Base-by-base conservation (phyloP, 2,113 vertebrate genomes). In the Scomber colias region DNA sequence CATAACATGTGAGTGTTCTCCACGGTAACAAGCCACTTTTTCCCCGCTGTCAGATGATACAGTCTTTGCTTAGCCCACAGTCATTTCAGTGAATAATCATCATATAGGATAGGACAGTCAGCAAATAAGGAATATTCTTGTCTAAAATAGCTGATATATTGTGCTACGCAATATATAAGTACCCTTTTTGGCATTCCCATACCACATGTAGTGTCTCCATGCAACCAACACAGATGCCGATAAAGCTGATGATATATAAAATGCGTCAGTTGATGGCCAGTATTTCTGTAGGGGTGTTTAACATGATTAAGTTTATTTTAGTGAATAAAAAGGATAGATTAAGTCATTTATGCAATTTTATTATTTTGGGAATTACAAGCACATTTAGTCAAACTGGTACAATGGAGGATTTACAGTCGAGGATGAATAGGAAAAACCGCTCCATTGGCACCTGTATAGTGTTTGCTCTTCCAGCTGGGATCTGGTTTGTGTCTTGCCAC, bases 401-500 rank as follows among this genome's bases (percentile, higher is more conserved):
- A 40, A 40, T 40, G 35, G 8, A 40, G 35, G 35, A 40, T 9
- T 40, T 40, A 54, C 21, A 46, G 21, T 1, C 5, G 2, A 45
- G 1, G 10, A 9, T 17, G 8, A 24, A 24, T 16, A 11, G 8
- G 8, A 44, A 69, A 54, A 21, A 3, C 30, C 15, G 6, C 10
- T 19, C 6, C 54, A 2, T 54, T 10, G 17, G 17, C 44, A 21
- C 13, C 17, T 65, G 65, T 31, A 10, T 11, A 5, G 24, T 54
- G 16, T 51, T 71, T 24, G n/a, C 1, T 44, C 3, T 30, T 74
- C 11, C 61, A 53, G 44, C 24, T 14, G 17, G 68, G 30, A 4
- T 73, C 27, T 61, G 49, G 45, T 49, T 17, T 51, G 62, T 69
- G 11, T 24, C 50, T 14, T 67, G 50, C n/a, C 65, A 65, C 90